Conservation (phyloP, 2,113 vertebrate species). For the Micromys minutus region DNA sequence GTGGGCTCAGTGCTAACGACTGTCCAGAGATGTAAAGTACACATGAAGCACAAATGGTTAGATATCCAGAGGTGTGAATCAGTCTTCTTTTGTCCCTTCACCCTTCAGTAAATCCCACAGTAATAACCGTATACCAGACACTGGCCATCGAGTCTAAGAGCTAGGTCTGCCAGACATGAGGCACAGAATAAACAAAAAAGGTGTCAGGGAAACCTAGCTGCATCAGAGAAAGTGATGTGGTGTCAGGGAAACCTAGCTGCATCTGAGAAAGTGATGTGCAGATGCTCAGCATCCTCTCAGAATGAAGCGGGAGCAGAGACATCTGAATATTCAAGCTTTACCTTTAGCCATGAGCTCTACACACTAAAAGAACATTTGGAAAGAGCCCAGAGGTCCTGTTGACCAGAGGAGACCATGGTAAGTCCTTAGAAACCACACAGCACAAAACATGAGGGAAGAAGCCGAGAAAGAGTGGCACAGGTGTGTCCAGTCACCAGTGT, state of each 20-base stretch:
- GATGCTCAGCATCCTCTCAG: too few species aligned
- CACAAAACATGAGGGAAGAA: neutral
- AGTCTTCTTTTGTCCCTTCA: neutral
- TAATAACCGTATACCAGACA: neutral
- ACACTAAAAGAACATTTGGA: neutral
- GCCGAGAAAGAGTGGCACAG: neutral
- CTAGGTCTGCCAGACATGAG: neutral
- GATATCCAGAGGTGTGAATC: neutral
- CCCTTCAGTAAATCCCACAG: slow-evolving; percentile 22
- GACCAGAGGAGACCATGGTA: neutral
- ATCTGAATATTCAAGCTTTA: neutral
- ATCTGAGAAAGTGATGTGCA: neutral
- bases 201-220: neutral
- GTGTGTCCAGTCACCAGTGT: neutral
- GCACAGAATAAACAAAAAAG: neutral
- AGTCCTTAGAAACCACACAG: neutral
- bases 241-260: neutral
- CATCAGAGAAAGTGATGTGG: neutral
- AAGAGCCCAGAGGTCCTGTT: neutral
- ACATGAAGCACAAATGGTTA: too few species aligned
- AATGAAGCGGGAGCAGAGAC: neutral
- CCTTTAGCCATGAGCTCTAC: neutral
- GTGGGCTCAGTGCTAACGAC: fast-evolving
- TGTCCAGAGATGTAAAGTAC: too few species aligned
- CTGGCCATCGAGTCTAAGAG: slow-evolving; percentile 23